Conservation (phyloP, 2,888 invertebrate species). For the Catocala fraxini region DNA sequence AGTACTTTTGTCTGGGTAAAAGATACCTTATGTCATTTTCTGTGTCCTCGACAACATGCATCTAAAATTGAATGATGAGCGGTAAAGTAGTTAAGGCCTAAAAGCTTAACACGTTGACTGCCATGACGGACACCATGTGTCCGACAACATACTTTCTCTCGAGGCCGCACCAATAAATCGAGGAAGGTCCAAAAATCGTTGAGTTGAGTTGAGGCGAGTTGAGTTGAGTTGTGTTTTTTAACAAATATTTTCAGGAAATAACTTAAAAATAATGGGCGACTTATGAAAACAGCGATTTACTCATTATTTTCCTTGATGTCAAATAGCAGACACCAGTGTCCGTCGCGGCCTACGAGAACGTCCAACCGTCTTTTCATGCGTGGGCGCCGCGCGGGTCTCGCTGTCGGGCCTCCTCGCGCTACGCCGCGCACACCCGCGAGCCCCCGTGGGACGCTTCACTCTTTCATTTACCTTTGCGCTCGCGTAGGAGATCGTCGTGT, state of each 20-base stretch:
- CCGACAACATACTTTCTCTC: conserved; percentile 9
- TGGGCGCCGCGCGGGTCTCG: conserved; percentile 8
- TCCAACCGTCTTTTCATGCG: not conserved
- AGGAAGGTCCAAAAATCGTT: not conserved
- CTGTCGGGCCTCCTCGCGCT: not conserved
- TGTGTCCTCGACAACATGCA: too few species aligned
- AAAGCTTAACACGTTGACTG: not conserved
- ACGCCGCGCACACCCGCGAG: not conserved
- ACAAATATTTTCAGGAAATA: not conserved
- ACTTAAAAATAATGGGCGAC: not conserved
- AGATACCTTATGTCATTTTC: too few species aligned
- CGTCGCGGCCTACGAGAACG: conserved; percentile 7
- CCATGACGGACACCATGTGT: conserved; percentile 4
- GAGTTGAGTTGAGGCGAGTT: too few species aligned
- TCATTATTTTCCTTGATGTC: conserved; percentile 4
- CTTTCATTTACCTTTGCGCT: too few species aligned
- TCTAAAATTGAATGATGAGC: too few species aligned
- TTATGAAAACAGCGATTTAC: not conserved
- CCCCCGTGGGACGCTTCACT: too few species aligned
- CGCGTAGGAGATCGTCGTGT: too few species aligned
- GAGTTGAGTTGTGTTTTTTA: too few species aligned
- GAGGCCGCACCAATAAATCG: conserved; percentile 1
- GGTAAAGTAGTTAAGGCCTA: too few species aligned
- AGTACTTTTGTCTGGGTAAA: too few species aligned
- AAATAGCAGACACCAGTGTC: conserved; percentile 7